Base-by-base conservation (phyloP, 2,888 invertebrate species). In the Amphipoea oculea region DNA sequence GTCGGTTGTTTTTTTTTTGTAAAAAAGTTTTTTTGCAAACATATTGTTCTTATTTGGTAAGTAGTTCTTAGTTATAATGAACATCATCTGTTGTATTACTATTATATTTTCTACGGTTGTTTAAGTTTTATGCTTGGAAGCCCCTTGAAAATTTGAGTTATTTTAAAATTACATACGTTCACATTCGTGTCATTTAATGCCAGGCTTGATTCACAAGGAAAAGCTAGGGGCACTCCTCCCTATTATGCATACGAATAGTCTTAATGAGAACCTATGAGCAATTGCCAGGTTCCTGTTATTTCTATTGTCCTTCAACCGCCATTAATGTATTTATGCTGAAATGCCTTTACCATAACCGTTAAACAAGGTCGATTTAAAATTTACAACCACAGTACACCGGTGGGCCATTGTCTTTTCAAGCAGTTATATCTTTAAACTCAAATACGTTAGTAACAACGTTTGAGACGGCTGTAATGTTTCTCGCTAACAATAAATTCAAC, bases 281-380 rank as follows among this genome's bases (percentile, higher is more conserved):
- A 82, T 74, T 74, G 60, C 65, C 14, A 62, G 51, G 71, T 86
- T 78, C 60, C 78, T 78, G 73, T 60, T 74, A 74, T 72, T 68
- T 57, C 17, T 73, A 66, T 78, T 74, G 72, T 78, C 62, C 62
- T 74, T 78, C 42, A 72, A 78, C 72, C 57, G 17, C 48, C 54
- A 72, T 69, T 78, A 68, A 48, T 78, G 62, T 40, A 57, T 72
- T 78, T 62, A 68, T 69, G 62, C 54, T 62, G 40, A 79, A 86
- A 67, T 67, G 12, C 65, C 72, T 73, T 70, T 57, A 72, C 79
- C 76, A 65, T 79, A 77, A 51, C 42, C 67, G 48, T 65, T 67
- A n/a, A 66, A 67, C 71, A 77, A 86, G 70, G 73, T 84, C 54
- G 0, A 36, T 74, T 82, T 82, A 6, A 40, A 81, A 67, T 69